Base-by-base conservation (phyloP, 2,888 invertebrate species). In the Hirudinaria manillensis region DNA sequence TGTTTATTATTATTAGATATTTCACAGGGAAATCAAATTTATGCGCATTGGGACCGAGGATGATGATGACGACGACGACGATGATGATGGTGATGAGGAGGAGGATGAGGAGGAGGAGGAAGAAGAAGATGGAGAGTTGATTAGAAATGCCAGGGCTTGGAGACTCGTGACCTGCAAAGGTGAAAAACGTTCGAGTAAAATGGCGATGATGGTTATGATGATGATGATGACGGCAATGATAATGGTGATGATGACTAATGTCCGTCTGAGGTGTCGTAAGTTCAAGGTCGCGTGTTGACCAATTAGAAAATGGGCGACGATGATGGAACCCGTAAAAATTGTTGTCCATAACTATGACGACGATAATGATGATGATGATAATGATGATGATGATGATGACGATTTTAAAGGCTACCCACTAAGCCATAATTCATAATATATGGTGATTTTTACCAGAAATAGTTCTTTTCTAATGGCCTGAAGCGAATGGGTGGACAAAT, bases 331-430 rank as follows among this genome's bases (percentile, higher is more conserved):
- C n/a, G n/a, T n/a, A n/a, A n/a, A n/a, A n/a, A n/a, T n/a, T n/a
- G n/a, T n/a, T n/a, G n/a, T n/a, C n/a, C 13, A 53, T 53, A 21
- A 53, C 21, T 13, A 53, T 53, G 53, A 53, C 21, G 53, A 53
- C 21, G 53, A 53, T 53, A 21, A 53, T 53, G 53, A 53, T 53
- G 53, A 53, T 53, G 53, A 53, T 53, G 53, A 53, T 56, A 4
- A 56, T 56, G 56, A 16, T 56, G 56, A 56, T 56, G 56, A 56
- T 56, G 56, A 56, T 56, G 56, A 56, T 56, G 56, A 56, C 13
- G 56, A 56, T 56, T 21, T 24, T 56, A 56, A 56, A 24, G 56
- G 53, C 53, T 6, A 16, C 56, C n/a, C 10, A 38, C 10, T 38
- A 10, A 38, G 38, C 38, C 38, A 10, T 38, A 38, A 38, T 38